Evolutionary conservation across 2,888 invertebrate species (phyloP), one percentile per base, ranked within the genome.

Genomic region (Diadegma fenestrale): DNA sequence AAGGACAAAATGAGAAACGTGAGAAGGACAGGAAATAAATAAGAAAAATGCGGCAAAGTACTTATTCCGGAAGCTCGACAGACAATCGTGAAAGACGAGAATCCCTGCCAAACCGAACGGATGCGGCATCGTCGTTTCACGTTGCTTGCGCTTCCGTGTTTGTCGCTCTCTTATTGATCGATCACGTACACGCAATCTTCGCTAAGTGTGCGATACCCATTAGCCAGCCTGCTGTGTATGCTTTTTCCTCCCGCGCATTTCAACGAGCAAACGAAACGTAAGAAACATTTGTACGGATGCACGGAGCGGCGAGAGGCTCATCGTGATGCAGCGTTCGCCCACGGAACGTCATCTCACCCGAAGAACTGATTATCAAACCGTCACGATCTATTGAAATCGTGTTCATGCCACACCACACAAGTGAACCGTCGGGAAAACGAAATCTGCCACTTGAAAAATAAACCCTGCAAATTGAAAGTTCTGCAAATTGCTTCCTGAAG

Each of bases 141-240:
- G 19, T 22, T 73, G 64, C 63, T 41, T 51, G 64, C 75, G 80
- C 69, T 87, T 82, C 78, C 71, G 37, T 79, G 69, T 68, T 80
- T 82, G 87, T 85, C 87, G 77, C 51, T 83, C 72, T 80, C 54
- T 86, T 89, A 89, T 89, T 82, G 89, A 89, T 89, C 87, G 80
- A 84, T 82, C 64, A 86, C 41, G 72, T 51, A 45, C 37, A 63
- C 66, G 64, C 58, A 82, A 79, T 79, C 86, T 86, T 87, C 82
- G 41, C 63, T 58, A 73, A 87, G 84, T 81, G 82, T 77, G 82
- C 72, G 77, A 86, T 84, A 87, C 84, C 86, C 87, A 88, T 88
- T 87, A 88, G 72, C 48, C 76, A 81, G 84, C 4, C 30, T 5
- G 85, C 58, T 73, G 73, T 80, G 75, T 80, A 77, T 82, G 75